Evolutionary conservation across 2,888 invertebrate genomes (phyloP).

Genomic region (Ramazzottius varieornatus): DNA sequence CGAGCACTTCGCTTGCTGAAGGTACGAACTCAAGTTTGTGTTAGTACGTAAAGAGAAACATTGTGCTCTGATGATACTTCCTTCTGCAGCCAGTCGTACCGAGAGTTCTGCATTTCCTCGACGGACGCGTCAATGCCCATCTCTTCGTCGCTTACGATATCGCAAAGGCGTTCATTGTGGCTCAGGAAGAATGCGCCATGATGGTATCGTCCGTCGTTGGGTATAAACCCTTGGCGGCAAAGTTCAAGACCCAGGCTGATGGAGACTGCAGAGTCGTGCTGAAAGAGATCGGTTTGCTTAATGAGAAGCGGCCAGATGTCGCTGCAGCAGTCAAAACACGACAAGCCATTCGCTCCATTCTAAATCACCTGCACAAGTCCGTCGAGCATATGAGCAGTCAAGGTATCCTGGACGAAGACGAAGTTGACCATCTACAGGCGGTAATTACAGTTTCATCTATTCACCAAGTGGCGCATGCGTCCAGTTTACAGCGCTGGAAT

Average conservation of each 20-base stretch:
- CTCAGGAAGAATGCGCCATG: not conserved
- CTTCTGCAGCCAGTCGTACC: not conserved
- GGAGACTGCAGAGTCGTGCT: not conserved
- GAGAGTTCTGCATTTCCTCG: not conserved
- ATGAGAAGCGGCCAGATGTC: not conserved
- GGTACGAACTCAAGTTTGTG: not conserved
- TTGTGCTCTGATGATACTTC: not conserved
- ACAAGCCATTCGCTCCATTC: not conserved
- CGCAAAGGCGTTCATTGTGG: slow-evolving; percentile 1
- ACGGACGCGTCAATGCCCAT: not conserved
- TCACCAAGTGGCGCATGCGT: too few relatives aligned
- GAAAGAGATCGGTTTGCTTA: not conserved
- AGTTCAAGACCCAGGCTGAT: not conserved
- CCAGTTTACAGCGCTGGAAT: too few relatives aligned
- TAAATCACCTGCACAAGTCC: not conserved
- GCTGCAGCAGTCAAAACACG: not conserved
- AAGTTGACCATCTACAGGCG: not conserved
- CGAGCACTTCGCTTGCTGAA: not conserved
- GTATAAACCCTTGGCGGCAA: not conserved
- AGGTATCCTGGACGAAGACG: not conserved
- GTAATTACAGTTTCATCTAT: too few relatives aligned
- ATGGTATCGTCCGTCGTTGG: not conserved
- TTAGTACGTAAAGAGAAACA: too few relatives aligned
- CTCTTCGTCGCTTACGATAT: slow-evolving; percentile 1
- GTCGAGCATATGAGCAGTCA: not conserved